These are phyloP conservation scores for Cochlearius cochlearius DNA, from an alignment of 2,113 vertebrate genomes.

Conservation along the genomic window DNA sequence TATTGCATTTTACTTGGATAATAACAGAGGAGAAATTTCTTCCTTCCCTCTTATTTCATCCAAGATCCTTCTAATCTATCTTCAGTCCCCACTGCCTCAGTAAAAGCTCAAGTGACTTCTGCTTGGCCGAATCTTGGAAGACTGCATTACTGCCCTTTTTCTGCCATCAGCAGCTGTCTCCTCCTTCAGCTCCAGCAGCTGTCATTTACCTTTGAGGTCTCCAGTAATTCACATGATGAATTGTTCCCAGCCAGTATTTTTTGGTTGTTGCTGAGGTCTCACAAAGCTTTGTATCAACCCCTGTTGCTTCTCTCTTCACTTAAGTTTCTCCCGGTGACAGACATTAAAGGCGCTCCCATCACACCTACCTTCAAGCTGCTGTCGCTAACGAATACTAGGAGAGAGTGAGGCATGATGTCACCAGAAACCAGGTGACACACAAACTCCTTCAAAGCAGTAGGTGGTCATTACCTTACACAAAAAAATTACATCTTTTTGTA, in stretches of 20 bases:
- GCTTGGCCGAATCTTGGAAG: not conserved
- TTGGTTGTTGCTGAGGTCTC: not conserved
- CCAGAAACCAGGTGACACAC: not conserved
- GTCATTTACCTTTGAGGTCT: not conserved
- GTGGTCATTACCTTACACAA: not conserved
- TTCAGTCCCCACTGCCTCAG: not conserved
- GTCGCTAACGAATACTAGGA: not conserved
- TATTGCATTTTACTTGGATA: not conserved
- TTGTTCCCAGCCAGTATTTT: not conserved
- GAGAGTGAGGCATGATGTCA: not conserved
- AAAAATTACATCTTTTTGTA: not conserved
- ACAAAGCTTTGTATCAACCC: not conserved
- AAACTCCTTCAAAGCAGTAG: not conserved
- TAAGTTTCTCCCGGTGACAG: not conserved
- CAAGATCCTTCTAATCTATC: not conserved
- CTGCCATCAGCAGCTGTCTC: not conserved
- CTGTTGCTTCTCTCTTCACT: not conserved
- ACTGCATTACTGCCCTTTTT: not conserved
- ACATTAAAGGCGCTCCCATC: not conserved
- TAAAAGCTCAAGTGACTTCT: not conserved
- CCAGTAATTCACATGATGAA: not conserved
- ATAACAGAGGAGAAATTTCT: not conserved
- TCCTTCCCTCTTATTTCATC: not conserved
- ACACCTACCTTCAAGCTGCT: not conserved
- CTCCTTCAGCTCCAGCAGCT: not conserved